Percentiles rank a stretch among this genome's conserved stretches.
Conservation (phyloP, 2,797 vertebrate genomes). For the Psittacula derbiana region DNA sequence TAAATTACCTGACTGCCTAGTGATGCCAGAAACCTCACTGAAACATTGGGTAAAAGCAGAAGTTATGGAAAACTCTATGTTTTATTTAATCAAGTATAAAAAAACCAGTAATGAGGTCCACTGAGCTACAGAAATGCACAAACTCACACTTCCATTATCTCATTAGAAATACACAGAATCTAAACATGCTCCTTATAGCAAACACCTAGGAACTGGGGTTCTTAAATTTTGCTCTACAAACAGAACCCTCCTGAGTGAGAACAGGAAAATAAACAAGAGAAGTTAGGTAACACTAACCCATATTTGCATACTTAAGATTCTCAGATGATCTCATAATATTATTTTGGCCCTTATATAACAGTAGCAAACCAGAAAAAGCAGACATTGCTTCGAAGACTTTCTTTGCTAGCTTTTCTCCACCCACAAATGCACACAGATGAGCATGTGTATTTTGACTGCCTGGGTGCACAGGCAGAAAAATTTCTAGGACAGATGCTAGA, state of each 20-base stretch:
- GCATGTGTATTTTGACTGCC: neutral
- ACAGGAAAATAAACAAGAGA: neutral
- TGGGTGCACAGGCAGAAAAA: neutral
- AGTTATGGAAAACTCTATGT: neutral
- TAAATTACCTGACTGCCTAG: neutral
- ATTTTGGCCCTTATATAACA: constrained; percentile 13
- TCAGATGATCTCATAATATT: neutral
- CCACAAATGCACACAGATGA: neutral
- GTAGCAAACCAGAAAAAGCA: neutral
- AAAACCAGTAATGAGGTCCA: neutral
- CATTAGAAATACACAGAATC: neutral
- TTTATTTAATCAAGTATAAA: neutral
- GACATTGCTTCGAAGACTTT: neutral
- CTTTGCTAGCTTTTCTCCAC: neutral
- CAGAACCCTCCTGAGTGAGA: neutral
- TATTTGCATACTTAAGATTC: neutral
- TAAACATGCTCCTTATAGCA: neutral
- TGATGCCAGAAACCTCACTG: neutral
- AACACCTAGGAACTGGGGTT: neutral
- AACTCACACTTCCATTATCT: neutral
- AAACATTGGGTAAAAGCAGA: neutral
- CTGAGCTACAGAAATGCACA: neutral
- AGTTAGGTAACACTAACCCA: neutral
- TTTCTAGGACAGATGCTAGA: neutral
- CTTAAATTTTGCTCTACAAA: neutral